phyloP scores from a whole-genome alignment of 2,113 vertebrate genomes.

The Macquaria ambigua region DNA sequence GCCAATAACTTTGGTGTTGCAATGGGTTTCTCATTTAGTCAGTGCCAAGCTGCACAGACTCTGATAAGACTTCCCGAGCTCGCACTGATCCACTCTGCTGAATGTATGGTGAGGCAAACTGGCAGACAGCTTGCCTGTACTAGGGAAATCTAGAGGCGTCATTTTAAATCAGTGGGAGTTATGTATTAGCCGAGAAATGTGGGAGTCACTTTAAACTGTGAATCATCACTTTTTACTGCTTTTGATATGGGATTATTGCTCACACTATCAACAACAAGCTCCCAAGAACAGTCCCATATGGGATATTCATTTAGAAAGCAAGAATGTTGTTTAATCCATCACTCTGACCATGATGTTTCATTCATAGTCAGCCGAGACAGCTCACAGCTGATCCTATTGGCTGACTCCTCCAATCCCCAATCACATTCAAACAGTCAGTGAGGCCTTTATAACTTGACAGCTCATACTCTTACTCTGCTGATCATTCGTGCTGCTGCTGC shows the following conservation, averaged over 20 bases:
- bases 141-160: constrained; percentile 47
- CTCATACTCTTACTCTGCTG: constrained; percentile 10
- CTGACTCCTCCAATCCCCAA: constrained; percentile 14
- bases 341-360: constrained; percentile 1
- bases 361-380: constrained; percentile 10
- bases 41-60: constrained; percentile 69
- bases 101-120: constrained; percentile 54
- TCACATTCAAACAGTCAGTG: constrained; percentile 8
- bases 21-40: constrained; percentile 71
- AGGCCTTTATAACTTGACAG: constrained; percentile 42
- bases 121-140: constrained; percentile 43
- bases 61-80: constrained; percentile 75
- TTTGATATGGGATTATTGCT: constrained; percentile 44
- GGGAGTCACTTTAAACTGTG: constrained; percentile 37
- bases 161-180: constrained; percentile 57
- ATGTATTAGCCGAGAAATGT: constrained; percentile 42
- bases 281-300: constrained; percentile 12
- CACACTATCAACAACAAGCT: constrained; percentile 25
- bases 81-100: constrained; percentile 66
- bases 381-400: constrained; percentile 24
- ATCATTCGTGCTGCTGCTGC: constrained; percentile 34
- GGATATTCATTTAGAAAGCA: constrained; percentile 35
- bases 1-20: constrained; percentile 72
- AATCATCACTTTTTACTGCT: constrained; percentile 45
- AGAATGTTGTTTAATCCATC: constrained; percentile 10